Evolutionary conservation across 2,888 invertebrate species (phyloP).

Genomic region (Caenorhabditis sp.): DNA sequence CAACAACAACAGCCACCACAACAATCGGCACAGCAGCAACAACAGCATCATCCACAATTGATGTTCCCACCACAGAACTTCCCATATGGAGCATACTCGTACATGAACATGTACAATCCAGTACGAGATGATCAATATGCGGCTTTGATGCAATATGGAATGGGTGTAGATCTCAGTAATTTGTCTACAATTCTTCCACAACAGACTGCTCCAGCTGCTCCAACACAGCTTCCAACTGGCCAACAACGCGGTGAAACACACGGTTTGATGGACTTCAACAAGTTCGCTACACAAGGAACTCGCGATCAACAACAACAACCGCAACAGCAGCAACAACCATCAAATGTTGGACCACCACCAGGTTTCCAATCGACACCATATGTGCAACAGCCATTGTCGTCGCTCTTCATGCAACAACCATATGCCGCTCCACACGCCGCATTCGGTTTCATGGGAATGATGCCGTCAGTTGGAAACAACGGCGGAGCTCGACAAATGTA

Average conservation of each 20-base stretch:
- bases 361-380: constrained; percentile 48
- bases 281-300: constrained; percentile 40
- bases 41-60: constrained; percentile 40
- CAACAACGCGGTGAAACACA: constrained; percentile 46
- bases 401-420: constrained; percentile 49
- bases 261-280: constrained; percentile 44
- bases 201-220: constrained; percentile 17
- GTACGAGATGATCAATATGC: constrained; percentile 51
- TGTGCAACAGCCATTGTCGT: constrained; percentile 45
- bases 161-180: constrained; percentile 48
- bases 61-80: constrained; percentile 39
- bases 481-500: constrained; percentile 47
- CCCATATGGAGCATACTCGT: constrained; percentile 37
- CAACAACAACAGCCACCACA: too few relatives aligned
- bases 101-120: constrained; percentile 54
- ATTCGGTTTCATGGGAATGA: constrained; percentile 43
- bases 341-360: constrained; percentile 56
- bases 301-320: constrained; percentile 43
- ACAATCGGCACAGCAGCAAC: too few relatives aligned
- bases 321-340: constrained; percentile 41
- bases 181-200: constrained; percentile 43
- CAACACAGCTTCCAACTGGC: constrained; percentile 12
- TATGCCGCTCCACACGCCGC: constrained; percentile 26
- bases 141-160: constrained; percentile 51
- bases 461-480: constrained; percentile 43